Base-by-base conservation (phyloP, 2,797 vertebrate genomes). In the Peromyscus eremicus region DNA sequence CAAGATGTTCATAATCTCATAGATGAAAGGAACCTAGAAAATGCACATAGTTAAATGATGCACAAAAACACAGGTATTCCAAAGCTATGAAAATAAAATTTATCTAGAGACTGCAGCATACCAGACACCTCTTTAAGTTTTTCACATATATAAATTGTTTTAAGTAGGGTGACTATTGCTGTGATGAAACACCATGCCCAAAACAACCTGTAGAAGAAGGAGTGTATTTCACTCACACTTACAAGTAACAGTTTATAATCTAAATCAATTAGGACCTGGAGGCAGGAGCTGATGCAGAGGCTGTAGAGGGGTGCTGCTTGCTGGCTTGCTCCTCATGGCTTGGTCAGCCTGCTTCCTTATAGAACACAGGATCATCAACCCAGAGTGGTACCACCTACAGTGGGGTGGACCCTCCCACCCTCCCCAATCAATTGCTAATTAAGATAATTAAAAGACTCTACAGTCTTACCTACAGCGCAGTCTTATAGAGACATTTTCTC, bases 391-490 rank as follows among this genome's bases (percentile, higher is more conserved):
- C 37, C 25, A 83, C 3, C 57, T 9, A 62, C 16, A 83, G 29
- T 9, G 25, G 2, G 14, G 13, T 83, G 57, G 4, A 6, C 6
- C 6, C n/a, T 40, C 3, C 11, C 5, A 14, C 5, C 1, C 29
- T 16, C 68, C 14, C 14, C 14, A 16, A 43, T 62, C 37, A 83
- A 29, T 43, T 25, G 17, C 13, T 37, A 82, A 60, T 60, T 16
- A 82, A 82, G 52, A 37, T 6, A 62, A 62, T 5, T 34, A 32
- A 34, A 34, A 32, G 29, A 27, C 19, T 49, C 6, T 49, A 68
- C 2, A 68, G 27, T 49, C 83, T 34, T 21, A 43, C 19, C 43
- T 85, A 34, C 17, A 34, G 37, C 27, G 40, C 27, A 6, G 29
- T 66, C 62, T 84, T 66, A 34, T 21, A 21, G 16, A 66, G 60